Percentiles rank a stretch among this genome's conserved stretches.
phyloP scores from a whole-genome alignment of 2,888 invertebrate species.

The Diadromus collaris region DNA sequence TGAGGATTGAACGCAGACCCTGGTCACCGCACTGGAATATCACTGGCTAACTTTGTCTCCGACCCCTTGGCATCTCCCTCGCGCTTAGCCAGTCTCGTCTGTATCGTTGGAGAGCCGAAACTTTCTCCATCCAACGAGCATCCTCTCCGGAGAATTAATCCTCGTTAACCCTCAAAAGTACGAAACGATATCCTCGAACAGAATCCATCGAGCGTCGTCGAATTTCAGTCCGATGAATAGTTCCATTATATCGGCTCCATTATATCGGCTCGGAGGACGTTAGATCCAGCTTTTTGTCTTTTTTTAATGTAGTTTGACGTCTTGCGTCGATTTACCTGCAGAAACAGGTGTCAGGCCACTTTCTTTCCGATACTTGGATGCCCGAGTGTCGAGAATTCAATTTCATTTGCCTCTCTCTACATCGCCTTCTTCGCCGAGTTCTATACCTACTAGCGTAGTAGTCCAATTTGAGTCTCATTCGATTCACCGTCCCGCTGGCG shows the following conservation, averaged over 20 bases:
- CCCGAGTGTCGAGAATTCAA: conserved; percentile 14
- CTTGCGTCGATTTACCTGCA: background rate
- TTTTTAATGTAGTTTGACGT: background rate
- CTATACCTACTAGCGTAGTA: background rate
- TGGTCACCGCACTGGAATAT: conserved; percentile 44
- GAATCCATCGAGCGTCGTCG: background rate
- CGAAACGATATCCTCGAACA: background rate
- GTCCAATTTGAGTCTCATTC: conserved; percentile 21
- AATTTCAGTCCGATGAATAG: background rate
- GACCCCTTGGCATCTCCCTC: conserved; percentile 16
- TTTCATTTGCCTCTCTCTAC: conserved; percentile 7
- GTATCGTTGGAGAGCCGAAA: conserved; percentile 27
- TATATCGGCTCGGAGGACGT: background rate
- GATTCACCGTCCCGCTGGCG: conserved; percentile 9
- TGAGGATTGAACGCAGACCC: conserved; percentile 43
- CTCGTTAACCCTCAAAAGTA: conserved; percentile 9
- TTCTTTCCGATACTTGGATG: conserved; percentile 1
- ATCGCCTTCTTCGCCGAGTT: background rate
- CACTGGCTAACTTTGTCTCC: conserved; percentile 44
- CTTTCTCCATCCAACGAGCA: conserved; percentile 15
- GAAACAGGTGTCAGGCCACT: background rate
- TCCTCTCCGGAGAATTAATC: background rate
- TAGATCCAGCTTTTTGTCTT: background rate
- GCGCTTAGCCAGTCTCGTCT: conserved; percentile 6
- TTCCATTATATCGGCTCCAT: background rate